phyloP scores from a whole-genome alignment of 2,888 invertebrate genomes.

The Polydrusus cervinus region DNA sequence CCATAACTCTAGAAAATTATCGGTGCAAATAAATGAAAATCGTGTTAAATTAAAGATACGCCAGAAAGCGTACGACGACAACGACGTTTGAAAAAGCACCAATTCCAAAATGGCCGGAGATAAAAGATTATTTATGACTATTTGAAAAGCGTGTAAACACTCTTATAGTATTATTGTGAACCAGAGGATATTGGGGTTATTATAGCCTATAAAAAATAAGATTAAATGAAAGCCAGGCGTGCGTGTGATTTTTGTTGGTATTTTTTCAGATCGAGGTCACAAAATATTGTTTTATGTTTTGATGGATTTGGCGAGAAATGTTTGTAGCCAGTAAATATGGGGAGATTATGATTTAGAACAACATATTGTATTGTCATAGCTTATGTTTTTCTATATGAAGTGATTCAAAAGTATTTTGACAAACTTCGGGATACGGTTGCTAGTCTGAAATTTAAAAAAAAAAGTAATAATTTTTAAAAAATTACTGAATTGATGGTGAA shows the following conservation, averaged over 20 bases:
- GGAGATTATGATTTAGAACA: too few species aligned
- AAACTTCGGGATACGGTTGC: too few species aligned
- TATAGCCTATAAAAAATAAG: slow-evolving; percentile 11
- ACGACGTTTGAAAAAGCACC: slow-evolving; percentile 22
- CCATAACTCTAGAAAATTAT: slow-evolving; percentile 13
- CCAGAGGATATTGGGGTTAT: slow-evolving; percentile 26
- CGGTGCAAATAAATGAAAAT: slow-evolving; percentile 27
- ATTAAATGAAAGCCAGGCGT: slow-evolving; percentile 17
- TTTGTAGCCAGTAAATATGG: too few species aligned
- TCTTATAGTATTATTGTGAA: slow-evolving; percentile 28
- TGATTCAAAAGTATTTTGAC: too few species aligned
- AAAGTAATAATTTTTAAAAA: too few species aligned
- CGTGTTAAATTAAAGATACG: slow-evolving; percentile 24
- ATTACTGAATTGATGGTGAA: too few species aligned
- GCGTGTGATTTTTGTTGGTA: neutral
- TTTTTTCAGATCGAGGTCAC: slow-evolving; percentile 8
- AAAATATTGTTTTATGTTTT: slow-evolving; percentile 6
- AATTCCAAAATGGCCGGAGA: slow-evolving; percentile 24
- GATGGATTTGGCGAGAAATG: neutral
- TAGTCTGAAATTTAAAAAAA: too few species aligned
- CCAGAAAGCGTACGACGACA: slow-evolving; percentile 15
- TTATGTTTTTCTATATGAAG: too few species aligned
- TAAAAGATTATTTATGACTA: slow-evolving; percentile 34
- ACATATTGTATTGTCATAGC: too few species aligned
- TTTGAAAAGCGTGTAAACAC: slow-evolving; percentile 32